phyloP scores from a whole-genome alignment of 2,113 vertebrate genomes.

The Etia nguti region DNA sequence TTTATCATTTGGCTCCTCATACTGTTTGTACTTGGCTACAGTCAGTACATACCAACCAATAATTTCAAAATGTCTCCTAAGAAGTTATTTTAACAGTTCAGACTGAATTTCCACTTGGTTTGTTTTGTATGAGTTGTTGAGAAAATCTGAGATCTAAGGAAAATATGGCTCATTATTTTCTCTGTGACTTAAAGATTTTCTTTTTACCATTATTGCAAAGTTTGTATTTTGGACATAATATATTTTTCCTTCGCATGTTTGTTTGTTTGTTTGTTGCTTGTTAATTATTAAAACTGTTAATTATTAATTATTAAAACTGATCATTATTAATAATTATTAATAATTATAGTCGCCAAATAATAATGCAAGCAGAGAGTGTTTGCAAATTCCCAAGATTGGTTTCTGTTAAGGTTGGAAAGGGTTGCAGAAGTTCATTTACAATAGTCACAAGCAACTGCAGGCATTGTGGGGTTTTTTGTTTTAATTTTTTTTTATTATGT shows the following conservation, averaged over 20 bases:
- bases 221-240: not conserved
- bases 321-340: not conserved
- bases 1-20: not conserved
- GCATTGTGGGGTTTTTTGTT: not conserved
- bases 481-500: too few species aligned
- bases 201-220: not conserved
- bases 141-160: not conserved
- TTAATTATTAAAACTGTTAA: not conserved
- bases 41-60: not conserved
- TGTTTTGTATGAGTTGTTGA: not conserved
- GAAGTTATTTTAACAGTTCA: not conserved
- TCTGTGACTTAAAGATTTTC: not conserved
- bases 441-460: not conserved
- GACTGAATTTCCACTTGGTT: not conserved
- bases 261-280: not conserved
- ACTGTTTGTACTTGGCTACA: not conserved
- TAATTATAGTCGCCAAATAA: not conserved
- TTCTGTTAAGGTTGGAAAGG: not conserved
- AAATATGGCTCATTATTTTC: not conserved
- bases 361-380: not conserved
- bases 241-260: not conserved
- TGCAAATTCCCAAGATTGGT: not conserved
- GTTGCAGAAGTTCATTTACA: not conserved
- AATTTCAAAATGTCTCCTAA: not conserved
- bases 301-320: too few species aligned